These are phyloP conservation scores for Taeniopygia guttata DNA, from an alignment of 2,797 vertebrate genomes.

Conservation along the genomic window DNA sequence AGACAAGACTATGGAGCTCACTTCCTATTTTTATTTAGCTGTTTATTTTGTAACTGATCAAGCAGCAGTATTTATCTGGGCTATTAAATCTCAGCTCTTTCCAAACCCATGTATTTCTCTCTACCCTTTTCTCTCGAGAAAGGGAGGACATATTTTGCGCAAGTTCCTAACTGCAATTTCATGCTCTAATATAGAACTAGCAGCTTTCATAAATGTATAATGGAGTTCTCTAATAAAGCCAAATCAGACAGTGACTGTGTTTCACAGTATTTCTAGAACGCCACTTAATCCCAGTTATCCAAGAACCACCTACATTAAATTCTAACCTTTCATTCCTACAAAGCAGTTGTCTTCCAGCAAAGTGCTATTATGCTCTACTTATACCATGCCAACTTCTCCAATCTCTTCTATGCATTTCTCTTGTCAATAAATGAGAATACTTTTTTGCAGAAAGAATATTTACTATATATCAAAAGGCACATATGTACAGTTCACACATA, in stretches of 20 bases:
- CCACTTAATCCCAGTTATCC: background rate
- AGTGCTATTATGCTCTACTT: background rate
- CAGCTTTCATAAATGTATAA: background rate
- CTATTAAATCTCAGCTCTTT: background rate
- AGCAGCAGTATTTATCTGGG: background rate
- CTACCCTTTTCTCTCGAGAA: background rate
- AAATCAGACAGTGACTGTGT: background rate
- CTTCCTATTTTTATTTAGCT: background rate
- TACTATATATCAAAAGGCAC: background rate
- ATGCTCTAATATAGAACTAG: background rate
- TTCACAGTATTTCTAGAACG: background rate
- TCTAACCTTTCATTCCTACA: constrained; percentile 12
- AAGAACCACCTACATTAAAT: constrained; percentile 36
- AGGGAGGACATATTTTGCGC: background rate
- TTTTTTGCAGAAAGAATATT: constrained; percentile 23
- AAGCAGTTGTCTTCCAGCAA: constrained; percentile 1
- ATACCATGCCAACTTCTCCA: background rate
- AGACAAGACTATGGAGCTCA: background rate
- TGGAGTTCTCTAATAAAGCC: background rate
- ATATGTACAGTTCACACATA: constrained; percentile 1
- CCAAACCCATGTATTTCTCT: background rate
- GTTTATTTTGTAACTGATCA: background rate
- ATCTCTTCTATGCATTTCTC: background rate
- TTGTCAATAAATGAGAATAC: background rate
- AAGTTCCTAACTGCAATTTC: background rate